A percentile compares a stretch with the other conserved stretches of the same genome.
Evolutionary conservation across 2,888 invertebrate species (phyloP).

Genomic region (Myopa tessellatipennis): DNA sequence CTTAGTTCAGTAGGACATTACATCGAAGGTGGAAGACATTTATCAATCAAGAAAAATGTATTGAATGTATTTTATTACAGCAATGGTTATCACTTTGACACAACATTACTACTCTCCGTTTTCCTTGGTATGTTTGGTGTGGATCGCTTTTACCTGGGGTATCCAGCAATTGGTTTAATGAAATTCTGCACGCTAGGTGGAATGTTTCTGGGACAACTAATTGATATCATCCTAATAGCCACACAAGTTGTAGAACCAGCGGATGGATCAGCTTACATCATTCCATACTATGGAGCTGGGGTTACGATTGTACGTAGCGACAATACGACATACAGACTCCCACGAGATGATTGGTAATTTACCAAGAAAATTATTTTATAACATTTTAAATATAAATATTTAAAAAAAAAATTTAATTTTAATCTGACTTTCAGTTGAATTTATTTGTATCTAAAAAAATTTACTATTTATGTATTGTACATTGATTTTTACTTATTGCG

Average conservation of each 20-base stretch:
- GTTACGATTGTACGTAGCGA: constrained; percentile 83
- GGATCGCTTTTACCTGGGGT: constrained; percentile 98
- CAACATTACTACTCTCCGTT: constrained; percentile 90
- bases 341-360: constrained; percentile 79
- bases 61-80: constrained; percentile 70
- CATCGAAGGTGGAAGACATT: too few species aligned
- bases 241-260: constrained; percentile 86
- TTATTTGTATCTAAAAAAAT: too few species aligned
- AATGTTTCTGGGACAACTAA: constrained; percentile 93
- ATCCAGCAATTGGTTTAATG: constrained; percentile 93
- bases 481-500: too few species aligned
- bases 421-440: too few species aligned
- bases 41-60: neutral
- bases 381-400: too few species aligned
- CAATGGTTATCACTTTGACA: constrained; percentile 94
- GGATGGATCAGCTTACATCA: constrained; percentile 93
- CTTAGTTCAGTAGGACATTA: too few species aligned
- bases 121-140: constrained; percentile 98
- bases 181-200: constrained; percentile 97
- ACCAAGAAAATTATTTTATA: neutral
- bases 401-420: too few species aligned
- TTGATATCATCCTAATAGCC: constrained; percentile 89
- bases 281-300: constrained; percentile 92
- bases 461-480: too few species aligned
- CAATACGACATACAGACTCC: constrained; percentile 85